Percentiles rank a stretch among this genome's conserved stretches.
These are phyloP conservation scores for Hyles lineata DNA, from an alignment of 2,888 invertebrate genomes.

Conservation along the genomic window DNA sequence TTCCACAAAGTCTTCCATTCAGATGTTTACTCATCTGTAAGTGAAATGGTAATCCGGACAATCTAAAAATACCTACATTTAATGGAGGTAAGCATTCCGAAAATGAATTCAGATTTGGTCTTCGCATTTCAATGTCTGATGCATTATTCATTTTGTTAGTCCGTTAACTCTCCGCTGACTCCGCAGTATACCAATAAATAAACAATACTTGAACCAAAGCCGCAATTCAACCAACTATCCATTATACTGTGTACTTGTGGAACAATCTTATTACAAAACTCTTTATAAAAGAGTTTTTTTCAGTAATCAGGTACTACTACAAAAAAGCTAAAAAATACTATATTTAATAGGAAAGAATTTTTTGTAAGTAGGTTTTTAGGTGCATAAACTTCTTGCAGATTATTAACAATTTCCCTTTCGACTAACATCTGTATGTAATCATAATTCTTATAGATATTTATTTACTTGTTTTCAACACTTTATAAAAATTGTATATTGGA, in stretches of 20 bases:
- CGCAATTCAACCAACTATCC: constrained; percentile 13
- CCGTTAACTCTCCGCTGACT: constrained; percentile 51
- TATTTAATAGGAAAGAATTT: no score
- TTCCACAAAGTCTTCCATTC: neutral
- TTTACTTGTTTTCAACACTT: no score
- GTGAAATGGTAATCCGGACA: constrained; percentile 28
- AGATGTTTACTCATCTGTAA: neutral
- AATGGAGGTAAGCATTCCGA: constrained; percentile 42
- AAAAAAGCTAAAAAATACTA: no score
- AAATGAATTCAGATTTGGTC: constrained; percentile 54
- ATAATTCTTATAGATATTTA: no score
- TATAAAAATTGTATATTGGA: no score
- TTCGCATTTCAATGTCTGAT: constrained; percentile 54
- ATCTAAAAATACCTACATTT: constrained; percentile 37
- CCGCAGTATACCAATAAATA: constrained; percentile 47
- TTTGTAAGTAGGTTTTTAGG: no score
- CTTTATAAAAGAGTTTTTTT: neutral
- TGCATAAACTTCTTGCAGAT: no score
- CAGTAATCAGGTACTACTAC: neutral
- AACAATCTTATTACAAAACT: constrained; percentile 32
- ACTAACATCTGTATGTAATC: no score
- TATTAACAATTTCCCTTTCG: no score
- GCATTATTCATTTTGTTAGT: constrained; percentile 59
- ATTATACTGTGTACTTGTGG: constrained; percentile 30
- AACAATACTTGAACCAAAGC: constrained; percentile 46